phyloP scores from a whole-genome alignment of 2,797 vertebrate genomes.

The Coilia nasus region DNA sequence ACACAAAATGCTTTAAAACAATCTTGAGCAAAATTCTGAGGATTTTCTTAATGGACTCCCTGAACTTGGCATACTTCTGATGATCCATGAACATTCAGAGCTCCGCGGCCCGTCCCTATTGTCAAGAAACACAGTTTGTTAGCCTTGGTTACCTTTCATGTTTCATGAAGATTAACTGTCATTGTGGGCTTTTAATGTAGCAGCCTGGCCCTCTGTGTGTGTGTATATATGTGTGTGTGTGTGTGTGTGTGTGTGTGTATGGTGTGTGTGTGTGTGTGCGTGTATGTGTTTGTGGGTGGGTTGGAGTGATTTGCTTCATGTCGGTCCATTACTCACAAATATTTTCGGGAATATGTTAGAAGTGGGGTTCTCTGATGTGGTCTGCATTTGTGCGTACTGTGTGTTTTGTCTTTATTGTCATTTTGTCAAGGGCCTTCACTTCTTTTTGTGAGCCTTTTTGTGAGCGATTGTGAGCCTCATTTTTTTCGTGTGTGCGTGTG shows the following conservation, averaged over 20 bases:
- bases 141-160: conserved; percentile 62
- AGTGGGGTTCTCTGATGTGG: too few relatives aligned
- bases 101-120: conserved; percentile 42
- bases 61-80: conserved; percentile 49
- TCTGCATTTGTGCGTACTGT: too few relatives aligned
- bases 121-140: conserved; percentile 54
- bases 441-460: too few relatives aligned
- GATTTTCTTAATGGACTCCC: conserved; percentile 14
- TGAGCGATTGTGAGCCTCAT: conserved; percentile 48
- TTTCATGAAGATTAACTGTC: conserved; percentile 71
- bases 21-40: conserved; percentile 42
- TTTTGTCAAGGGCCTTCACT: too few relatives aligned
- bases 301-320: too few relatives aligned
- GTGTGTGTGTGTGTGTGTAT: too few relatives aligned
- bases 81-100: conserved; percentile 48
- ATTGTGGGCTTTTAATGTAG: conserved; percentile 59
- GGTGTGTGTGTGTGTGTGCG: too few relatives aligned
- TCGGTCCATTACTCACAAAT: too few relatives aligned
- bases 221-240: too few relatives aligned
- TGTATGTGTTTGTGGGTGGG: too few relatives aligned
- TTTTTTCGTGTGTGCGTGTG: conserved; percentile 46
- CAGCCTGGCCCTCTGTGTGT: not conserved
- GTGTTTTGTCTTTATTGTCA: too few relatives aligned
- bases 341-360: too few relatives aligned
- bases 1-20: not conserved